These are phyloP conservation scores for Chrysocyon brachyurus DNA, from an alignment of 2,797 vertebrate genomes.

Conservation along the genomic window DNA sequence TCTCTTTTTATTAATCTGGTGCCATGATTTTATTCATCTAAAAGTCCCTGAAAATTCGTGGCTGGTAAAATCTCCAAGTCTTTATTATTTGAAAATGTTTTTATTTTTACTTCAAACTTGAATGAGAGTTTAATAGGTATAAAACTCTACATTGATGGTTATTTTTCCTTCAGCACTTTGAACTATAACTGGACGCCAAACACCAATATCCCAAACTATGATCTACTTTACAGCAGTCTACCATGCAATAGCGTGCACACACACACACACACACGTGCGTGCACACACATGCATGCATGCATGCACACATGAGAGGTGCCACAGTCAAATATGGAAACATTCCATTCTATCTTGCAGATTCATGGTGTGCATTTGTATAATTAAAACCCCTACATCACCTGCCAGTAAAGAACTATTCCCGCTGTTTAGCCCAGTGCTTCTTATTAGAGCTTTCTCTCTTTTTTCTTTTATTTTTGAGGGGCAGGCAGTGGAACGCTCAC, in stretches of 20 bases:
- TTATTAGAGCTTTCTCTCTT: not conserved
- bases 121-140: not conserved
- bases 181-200: not conserved
- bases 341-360: not conserved
- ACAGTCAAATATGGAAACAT: not conserved
- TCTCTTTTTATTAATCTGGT: not conserved
- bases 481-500: not conserved
- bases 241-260: not conserved
- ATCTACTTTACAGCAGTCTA: not conserved
- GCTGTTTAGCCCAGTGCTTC: not conserved
- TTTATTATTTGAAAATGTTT: not conserved
- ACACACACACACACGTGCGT: not conserved
- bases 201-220: not conserved
- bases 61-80: not conserved
- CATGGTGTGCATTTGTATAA: not conserved
- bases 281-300: not conserved
- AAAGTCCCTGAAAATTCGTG: not conserved
- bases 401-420: not conserved
- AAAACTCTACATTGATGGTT: not conserved
- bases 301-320: not conserved
- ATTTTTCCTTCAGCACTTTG: not conserved
- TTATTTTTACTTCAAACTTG: not conserved
- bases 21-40: not conserved
- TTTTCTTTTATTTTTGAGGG: not conserved
- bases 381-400: not conserved